phyloP scores from a whole-genome alignment of 2,113 vertebrate species.

The Myocastor coypus region DNA sequence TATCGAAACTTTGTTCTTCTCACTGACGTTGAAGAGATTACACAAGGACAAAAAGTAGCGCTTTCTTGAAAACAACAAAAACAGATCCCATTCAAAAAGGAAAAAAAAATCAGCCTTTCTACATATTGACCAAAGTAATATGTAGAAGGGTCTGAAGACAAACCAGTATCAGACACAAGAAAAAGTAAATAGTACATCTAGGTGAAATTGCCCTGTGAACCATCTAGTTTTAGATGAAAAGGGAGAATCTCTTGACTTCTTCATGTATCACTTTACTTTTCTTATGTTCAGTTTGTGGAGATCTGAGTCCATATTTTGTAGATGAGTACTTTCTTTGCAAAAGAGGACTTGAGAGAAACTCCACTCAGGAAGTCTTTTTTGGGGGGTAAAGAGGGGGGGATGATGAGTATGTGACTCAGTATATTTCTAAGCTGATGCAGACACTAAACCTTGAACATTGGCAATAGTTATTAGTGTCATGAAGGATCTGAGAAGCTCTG shows the following conservation, averaged over 20 bases:
- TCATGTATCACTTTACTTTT: slow-evolving; percentile 31
- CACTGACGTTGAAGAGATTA: background rate
- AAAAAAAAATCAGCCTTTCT: background rate
- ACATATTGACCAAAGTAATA: background rate
- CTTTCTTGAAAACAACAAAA: background rate
- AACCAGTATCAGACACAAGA: background rate
- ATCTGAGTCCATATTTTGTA: background rate
- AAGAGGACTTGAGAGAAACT: slow-evolving; percentile 17
- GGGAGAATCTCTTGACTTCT: background rate
- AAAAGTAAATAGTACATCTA: slow-evolving; percentile 22
- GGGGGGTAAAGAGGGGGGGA: too few relatives aligned
- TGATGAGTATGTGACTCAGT: background rate
- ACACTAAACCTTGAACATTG: background rate
- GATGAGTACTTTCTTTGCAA: background rate
- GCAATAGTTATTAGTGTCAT: background rate
- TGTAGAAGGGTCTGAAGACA: background rate
- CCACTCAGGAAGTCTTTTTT: background rate
- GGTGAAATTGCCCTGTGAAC: background rate
- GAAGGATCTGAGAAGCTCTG: slow-evolving; percentile 64
- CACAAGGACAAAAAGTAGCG: background rate
- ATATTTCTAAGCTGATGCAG: background rate
- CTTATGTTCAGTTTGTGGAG: slow-evolving; percentile 33
- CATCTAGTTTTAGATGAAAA: background rate
- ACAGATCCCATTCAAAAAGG: background rate
- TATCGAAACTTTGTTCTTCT: background rate